Conservation (phyloP, 1,140 invertebrate species). For the Ceratina calcarata region DNA sequence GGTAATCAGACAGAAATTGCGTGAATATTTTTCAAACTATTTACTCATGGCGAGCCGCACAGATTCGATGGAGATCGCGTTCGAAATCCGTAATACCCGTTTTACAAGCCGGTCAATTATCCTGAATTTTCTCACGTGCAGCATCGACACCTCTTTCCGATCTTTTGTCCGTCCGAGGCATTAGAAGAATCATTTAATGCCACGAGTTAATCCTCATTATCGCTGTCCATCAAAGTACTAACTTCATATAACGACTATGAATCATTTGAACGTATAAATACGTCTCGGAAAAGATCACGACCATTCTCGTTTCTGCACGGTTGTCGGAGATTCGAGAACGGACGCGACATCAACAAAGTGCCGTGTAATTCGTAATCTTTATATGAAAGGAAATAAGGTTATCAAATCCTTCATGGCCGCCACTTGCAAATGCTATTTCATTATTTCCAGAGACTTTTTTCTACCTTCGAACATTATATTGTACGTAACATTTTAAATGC, state of each 20-base stretch:
- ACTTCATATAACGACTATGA: neutral
- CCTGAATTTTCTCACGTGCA: neutral
- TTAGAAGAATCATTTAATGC: neutral
- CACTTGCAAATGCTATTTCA: neutral
- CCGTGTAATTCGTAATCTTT: slow-evolving; percentile 12
- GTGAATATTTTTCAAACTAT: slow-evolving; percentile 38
- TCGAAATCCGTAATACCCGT: slow-evolving; percentile 3
- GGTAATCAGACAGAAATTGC: slow-evolving; percentile 49
- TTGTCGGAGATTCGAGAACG: neutral
- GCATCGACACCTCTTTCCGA: neutral
- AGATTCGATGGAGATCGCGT: neutral
- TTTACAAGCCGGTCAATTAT: neutral
- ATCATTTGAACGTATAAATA: neutral
- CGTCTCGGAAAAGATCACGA: neutral
- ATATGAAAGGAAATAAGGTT: slow-evolving; percentile 1
- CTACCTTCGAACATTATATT: neutral
- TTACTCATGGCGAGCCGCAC: neutral
- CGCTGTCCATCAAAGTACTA: slow-evolving; percentile 4
- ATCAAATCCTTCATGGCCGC: slow-evolving; percentile 1
- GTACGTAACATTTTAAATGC: neutral
- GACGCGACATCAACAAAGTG: slow-evolving; percentile 1
- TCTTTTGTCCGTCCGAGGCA: neutral
- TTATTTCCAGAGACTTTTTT: neutral
- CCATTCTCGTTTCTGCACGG: slow-evolving; percentile 16
- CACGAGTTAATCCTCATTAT: neutral